Evolutionary conservation across 2,797 vertebrate genomes (phyloP).

Genomic region (Denticeps clupeoides): DNA sequence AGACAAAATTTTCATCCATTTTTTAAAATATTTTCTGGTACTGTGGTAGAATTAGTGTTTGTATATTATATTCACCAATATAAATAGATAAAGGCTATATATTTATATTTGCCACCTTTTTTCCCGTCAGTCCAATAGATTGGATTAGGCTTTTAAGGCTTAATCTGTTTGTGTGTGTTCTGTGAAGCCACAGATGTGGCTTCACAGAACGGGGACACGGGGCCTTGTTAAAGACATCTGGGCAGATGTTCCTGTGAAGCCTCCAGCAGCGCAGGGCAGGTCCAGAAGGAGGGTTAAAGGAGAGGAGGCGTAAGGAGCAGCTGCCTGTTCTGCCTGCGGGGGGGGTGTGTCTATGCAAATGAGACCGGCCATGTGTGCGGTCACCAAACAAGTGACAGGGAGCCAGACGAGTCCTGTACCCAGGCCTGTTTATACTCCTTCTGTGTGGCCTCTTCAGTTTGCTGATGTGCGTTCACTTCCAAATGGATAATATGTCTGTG

Average conservation of each 20-base stretch:
- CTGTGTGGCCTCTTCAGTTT: constrained; percentile 7
- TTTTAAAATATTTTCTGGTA: no score
- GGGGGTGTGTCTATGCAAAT: constrained; percentile 28
- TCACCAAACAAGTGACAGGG: neutral
- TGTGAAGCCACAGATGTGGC: constrained; percentile 4
- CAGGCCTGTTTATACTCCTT: constrained; percentile 12
- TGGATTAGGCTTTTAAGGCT: no score
- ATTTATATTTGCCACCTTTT: no score
- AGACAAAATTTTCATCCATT: no score
- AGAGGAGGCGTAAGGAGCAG: neutral
- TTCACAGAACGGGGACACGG: constrained; percentile 5
- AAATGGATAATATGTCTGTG: constrained; percentile 22
- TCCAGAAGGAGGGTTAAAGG: neutral
- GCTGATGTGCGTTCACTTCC: neutral
- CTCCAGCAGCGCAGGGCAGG: constrained; percentile 2
- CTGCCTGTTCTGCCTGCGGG: constrained; percentile 3
- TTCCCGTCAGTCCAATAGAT: no score
- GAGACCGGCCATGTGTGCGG: neutral
- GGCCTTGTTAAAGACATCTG: constrained; percentile 6
- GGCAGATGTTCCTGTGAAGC: constrained; percentile 19
- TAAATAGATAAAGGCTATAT: no score
- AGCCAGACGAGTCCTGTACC: neutral
- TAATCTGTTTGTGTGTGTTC: no score
- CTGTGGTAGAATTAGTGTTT: neutral
- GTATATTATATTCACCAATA: no score